Base-by-base conservation (phyloP, 2,113 vertebrate genomes). In the Guaruba guarouba region DNA sequence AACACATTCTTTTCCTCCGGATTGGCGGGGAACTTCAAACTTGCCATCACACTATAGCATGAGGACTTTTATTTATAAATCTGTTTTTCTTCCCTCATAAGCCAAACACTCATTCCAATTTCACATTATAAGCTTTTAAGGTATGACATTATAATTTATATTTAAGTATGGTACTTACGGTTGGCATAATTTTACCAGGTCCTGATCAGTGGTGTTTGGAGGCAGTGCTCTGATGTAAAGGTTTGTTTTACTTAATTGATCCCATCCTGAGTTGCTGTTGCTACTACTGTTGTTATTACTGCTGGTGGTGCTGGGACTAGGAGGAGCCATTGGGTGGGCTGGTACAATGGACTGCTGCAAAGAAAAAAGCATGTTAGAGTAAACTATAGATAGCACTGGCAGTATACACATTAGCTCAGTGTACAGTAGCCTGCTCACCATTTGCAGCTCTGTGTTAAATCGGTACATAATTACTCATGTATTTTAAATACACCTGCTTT, bases 191-290 rank as follows among this genome's bases (percentile, higher is more conserved):
- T 99, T 99, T 96, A 99, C 99, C 97, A 99, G 98, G 98, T 99
- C 99, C 97, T 99, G 99, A 97, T 99, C 99, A 63, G 99, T 99
- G 98, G 99, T 99, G 91, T 98, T 98, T 61, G 99, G 99, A 96
- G 98, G 98, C 98, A 99, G 97, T 69, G 99, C 99, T 97, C 99
- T 98, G 97, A 99, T 99, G 95, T 99, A 99, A 95, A 99, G 99
- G 97, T 99, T 99, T 29, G 99, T 99, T 98, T 99, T 99, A 98
- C 99, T 99, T 97, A 99, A 99, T 93, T 99, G 99, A 96, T 99
- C 99, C 99, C 99, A 99, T 96, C 99, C 99, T 95, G 99, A 99
- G 76, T 98, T 99, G 98, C 98, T 99, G 98, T 98, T 98, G 97
- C 99, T 99, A 97, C 99, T 99, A 96, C 98, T 99, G 98, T 99